phyloP scores from a whole-genome alignment of 2,888 invertebrate genomes.

The Sesia apiformis region DNA sequence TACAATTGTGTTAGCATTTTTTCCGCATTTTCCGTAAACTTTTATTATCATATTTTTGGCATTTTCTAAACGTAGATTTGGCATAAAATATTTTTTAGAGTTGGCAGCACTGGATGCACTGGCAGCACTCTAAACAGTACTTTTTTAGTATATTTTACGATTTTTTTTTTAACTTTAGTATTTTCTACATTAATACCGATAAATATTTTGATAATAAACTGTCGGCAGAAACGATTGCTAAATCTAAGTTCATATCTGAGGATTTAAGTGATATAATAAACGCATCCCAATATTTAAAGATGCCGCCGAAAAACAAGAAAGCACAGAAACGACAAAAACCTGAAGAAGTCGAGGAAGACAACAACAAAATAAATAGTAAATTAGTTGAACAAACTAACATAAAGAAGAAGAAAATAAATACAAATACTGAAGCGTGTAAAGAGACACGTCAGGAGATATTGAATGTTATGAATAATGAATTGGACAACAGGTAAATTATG shows the following conservation, averaged over 20 bases:
- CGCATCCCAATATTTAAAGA: constrained; percentile 37
- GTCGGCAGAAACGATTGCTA: constrained; percentile 25
- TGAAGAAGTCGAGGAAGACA: constrained; percentile 24
- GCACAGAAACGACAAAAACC: constrained; percentile 27
- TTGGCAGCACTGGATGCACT: not conserved
- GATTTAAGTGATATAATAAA: constrained; percentile 38
- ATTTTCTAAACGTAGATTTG: not conserved
- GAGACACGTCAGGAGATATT: constrained; percentile 18
- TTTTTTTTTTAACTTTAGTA: no score
- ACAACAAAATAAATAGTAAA: no score
- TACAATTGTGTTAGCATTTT: no score
- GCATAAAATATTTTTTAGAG: not conserved
- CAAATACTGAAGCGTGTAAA: constrained; percentile 22
- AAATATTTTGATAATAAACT: not conserved
- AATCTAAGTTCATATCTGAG: constrained; percentile 37
- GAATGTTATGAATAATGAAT: constrained; percentile 40
- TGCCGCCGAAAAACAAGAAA: constrained; percentile 35
- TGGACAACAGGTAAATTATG: constrained; percentile 36
- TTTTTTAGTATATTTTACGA: not conserved
- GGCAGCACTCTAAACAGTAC: no score
- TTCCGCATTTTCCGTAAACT: constrained; percentile 1
- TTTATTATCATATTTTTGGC: constrained; percentile 6
- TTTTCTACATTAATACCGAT: no score
- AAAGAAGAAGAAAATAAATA: constrained; percentile 39
- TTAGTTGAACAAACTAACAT: constrained; percentile 4